Conservation (phyloP, 2,797 vertebrate species). For the Telmatherina bonti region DNA sequence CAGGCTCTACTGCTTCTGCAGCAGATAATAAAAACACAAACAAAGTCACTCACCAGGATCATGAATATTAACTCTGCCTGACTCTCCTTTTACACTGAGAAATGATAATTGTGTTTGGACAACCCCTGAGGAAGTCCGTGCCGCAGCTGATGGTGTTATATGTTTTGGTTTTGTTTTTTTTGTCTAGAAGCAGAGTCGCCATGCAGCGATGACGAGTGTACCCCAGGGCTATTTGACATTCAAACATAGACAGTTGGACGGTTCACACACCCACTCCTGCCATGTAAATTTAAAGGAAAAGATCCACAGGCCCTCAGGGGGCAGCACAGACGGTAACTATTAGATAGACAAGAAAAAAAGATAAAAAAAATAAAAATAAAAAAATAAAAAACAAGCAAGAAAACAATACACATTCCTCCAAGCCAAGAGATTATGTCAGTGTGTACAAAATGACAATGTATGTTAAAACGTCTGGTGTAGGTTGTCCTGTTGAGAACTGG, state of each 20-base stretch:
- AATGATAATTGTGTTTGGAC: slow-evolving; percentile 65
- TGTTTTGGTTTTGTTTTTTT: slow-evolving; percentile 41
- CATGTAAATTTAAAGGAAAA: slow-evolving; percentile 72
- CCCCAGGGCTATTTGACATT: slow-evolving; percentile 73
- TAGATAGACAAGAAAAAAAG: slow-evolving; percentile 40
- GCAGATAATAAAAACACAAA: slow-evolving; percentile 39
- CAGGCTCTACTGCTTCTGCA: slow-evolving; percentile 5
- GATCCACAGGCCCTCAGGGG: slow-evolving; percentile 52
- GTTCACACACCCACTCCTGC: slow-evolving; percentile 65
- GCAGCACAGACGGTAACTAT: slow-evolving; percentile 61
- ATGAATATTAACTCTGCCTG: slow-evolving; percentile 52
- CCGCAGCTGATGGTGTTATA: slow-evolving; percentile 53
- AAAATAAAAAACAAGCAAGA: slow-evolving; percentile 46
- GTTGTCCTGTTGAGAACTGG: slow-evolving; percentile 30
- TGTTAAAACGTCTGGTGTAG: slow-evolving; percentile 49
- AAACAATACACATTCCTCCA: slow-evolving; percentile 58
- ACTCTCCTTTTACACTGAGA: slow-evolving; percentile 13
- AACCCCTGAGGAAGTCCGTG: slow-evolving; percentile 43
- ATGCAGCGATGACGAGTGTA: slow-evolving; percentile 45
- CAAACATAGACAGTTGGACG: slow-evolving; percentile 67
- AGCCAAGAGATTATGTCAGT: slow-evolving; percentile 50
- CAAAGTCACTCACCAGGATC: slow-evolving; percentile 36
- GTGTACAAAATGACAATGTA: slow-evolving; percentile 15
- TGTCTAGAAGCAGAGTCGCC: slow-evolving; percentile 38
- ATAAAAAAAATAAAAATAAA: slow-evolving; percentile 64